phyloP scores from a whole-genome alignment of 2,113 vertebrate species.

The Paramormyrops kingsleyae region DNA sequence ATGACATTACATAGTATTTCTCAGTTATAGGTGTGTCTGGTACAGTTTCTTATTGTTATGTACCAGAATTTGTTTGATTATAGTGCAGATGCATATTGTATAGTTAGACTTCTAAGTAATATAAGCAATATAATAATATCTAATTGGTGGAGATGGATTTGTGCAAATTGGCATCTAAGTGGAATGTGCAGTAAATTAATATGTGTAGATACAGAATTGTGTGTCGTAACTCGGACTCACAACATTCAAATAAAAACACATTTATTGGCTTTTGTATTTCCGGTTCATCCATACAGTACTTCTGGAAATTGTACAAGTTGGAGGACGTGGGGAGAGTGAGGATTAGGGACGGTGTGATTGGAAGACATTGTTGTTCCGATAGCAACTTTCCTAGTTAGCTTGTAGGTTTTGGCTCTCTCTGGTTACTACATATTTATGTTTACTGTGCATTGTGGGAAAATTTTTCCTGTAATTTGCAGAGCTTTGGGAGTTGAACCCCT shows the following conservation, averaged over 20 bases:
- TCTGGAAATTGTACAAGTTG: not conserved
- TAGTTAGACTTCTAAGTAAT: not conserved
- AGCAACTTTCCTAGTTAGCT: not conserved
- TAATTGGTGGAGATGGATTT: no score
- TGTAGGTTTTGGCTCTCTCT: not conserved
- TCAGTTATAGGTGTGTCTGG: not conserved
- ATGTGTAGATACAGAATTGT: not conserved
- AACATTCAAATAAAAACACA: not conserved
- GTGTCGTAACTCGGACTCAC: not conserved
- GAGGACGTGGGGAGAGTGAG: not conserved
- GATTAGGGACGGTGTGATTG: not conserved
- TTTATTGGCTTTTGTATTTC: not conserved
- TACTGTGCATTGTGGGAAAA: not conserved
- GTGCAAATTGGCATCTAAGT: not conserved
- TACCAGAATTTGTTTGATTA: not conserved
- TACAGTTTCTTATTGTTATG: not conserved
- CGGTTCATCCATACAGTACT: not conserved
- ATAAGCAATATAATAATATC: not conserved
- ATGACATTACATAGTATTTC: not conserved
- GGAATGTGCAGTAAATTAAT: not conserved
- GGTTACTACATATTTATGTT: not conserved
- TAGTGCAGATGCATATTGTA: not conserved
- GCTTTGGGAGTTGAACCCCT: not conserved
- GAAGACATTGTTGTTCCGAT: not conserved
- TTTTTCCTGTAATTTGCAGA: not conserved